Evolutionary conservation across 2,888 invertebrate species (phyloP).

Genomic region (Bedellia somnulentella): DNA sequence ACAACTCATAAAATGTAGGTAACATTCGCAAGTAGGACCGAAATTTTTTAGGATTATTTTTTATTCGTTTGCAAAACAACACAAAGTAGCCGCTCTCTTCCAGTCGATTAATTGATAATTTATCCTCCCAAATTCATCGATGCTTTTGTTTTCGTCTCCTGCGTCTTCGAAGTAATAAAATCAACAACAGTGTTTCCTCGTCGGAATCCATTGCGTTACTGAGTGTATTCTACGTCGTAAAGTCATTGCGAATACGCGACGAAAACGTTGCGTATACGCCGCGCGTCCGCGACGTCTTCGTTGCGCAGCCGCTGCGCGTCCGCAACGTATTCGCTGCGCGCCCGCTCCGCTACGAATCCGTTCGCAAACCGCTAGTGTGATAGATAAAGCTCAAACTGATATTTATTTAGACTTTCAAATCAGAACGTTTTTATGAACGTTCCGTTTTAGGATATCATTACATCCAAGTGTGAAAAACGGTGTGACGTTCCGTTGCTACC

Average conservation of each 20-base stretch:
- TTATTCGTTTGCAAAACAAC: slow-evolving; percentile 1
- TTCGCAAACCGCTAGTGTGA: too few relatives aligned
- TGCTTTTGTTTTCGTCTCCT: slow-evolving; percentile 5
- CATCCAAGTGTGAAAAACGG: too few relatives aligned
- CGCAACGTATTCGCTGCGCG: too few relatives aligned
- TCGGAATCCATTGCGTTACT: slow-evolving; percentile 3
- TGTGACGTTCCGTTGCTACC: too few relatives aligned
- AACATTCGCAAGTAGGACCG: slow-evolving; percentile 2
- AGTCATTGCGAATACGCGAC: slow-evolving; percentile 1
- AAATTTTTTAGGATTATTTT: slow-evolving; percentile 1
- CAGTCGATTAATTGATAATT: slow-evolving; percentile 2
- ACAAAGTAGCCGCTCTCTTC: slow-evolving; percentile 1
- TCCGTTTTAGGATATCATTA: too few relatives aligned
- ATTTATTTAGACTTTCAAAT: too few relatives aligned
- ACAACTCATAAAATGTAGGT: slow-evolving; percentile 4
- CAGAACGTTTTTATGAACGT: too few relatives aligned
- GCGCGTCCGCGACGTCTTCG: too few relatives aligned
- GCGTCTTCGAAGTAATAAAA: slow-evolving; percentile 3
- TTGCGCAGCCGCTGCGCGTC: slow-evolving; percentile 1
- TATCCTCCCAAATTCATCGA: slow-evolving; percentile 4
- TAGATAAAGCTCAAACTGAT: too few relatives aligned
- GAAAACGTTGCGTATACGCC: too few relatives aligned
- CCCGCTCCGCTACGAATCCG: too few relatives aligned
- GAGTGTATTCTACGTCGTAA: neutral
- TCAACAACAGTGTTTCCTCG: too few relatives aligned